Base-by-base conservation (phyloP, 2,113 vertebrate species). In the Ellobius talpinus region DNA sequence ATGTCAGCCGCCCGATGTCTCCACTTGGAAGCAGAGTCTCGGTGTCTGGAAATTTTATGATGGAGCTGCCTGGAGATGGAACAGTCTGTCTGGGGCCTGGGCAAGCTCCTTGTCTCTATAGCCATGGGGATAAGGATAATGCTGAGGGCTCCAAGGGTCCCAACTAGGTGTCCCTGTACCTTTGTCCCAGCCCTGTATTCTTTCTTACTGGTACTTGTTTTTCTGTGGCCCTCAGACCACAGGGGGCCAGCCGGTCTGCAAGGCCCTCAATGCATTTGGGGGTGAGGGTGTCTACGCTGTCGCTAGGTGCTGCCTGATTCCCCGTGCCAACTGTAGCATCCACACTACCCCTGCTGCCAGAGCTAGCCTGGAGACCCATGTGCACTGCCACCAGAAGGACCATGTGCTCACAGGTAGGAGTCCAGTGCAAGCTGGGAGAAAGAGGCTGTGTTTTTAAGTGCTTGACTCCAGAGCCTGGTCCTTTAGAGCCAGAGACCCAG, bases 231-330 rank as follows among this genome's bases (percentile, higher is more conserved):
- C 0, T 2, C 95, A 99, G 99, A 98, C 98, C 84, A 94, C 23
- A 58, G 90, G 96, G 0, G 98, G 98, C 66, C 97, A 94, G 94
- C 99, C 98, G 95, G 98, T 98, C 85, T 99, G 99, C 0, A 96
- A 99, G 23, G 99, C 99, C 45, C 92, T 97, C 90, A 98, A 88
- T 0, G 97, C 98, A 0, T 95, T 96, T 13, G 94, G 97, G 0
- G 99, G 98, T 10, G 90, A 93, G 65, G 99, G 99, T 0, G 99
- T 99, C 96, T 98, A 98, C 0, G 99, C 99, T 0, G 94, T 99
- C 3, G 99, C 99, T 36, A 98, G 99, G 55, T 99, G 99, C 97
- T 99, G 99, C 90, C 98, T 98, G 0, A 97, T 97, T 82, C 98
- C 98, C 17, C 97, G 90, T 39, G 98, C 98, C 31, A 97, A 63